These are phyloP conservation scores for Ditylenchus weischeri DNA, from an alignment of 2,888 invertebrate species.

Conservation along the genomic window DNA sequence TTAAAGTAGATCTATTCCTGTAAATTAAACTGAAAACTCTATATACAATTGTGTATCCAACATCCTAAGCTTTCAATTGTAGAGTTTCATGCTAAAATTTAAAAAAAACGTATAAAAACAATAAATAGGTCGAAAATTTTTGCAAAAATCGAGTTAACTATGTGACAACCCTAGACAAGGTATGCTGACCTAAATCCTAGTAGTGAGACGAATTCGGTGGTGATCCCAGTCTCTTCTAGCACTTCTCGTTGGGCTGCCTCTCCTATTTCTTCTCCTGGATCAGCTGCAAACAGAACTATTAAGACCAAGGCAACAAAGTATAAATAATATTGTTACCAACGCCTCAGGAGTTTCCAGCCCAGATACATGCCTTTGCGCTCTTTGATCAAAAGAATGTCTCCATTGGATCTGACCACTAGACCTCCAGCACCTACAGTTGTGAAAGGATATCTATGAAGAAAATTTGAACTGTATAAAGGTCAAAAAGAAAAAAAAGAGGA, in stretches of 20 bases:
- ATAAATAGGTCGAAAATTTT: too few relatives aligned
- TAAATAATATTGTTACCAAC: conserved; percentile 54
- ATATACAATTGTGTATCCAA: too few relatives aligned
- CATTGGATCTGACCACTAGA: conserved; percentile 75
- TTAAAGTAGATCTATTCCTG: too few relatives aligned
- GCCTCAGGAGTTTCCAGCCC: conserved; percentile 87
- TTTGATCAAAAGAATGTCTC: conserved; percentile 76
- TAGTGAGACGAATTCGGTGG: conserved; percentile 26
- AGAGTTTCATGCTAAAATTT: too few relatives aligned
- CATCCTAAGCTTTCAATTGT: too few relatives aligned
- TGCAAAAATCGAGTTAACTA: too few relatives aligned
- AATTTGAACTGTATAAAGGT: too few relatives aligned
- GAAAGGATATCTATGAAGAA: conserved; percentile 67
- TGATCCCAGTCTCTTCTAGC: conserved; percentile 81
- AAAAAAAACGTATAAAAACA: too few relatives aligned
- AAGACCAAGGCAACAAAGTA: not conserved
- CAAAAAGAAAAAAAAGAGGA: conserved; percentile 50
- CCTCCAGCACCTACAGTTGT: conserved; percentile 81
- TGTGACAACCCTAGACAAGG: too few relatives aligned
- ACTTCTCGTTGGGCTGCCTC: conserved; percentile 82
- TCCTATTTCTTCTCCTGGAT: conserved; percentile 75
- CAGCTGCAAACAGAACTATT: not conserved
- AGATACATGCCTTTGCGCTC: conserved; percentile 68
- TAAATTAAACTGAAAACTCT: too few relatives aligned
- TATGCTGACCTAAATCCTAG: conserved; percentile 35